Evolutionary conservation across 2,888 invertebrate genomes (phyloP), one percentile per base, ranked within the genome.

Genomic region (Trissolcus japonicus): DNA sequence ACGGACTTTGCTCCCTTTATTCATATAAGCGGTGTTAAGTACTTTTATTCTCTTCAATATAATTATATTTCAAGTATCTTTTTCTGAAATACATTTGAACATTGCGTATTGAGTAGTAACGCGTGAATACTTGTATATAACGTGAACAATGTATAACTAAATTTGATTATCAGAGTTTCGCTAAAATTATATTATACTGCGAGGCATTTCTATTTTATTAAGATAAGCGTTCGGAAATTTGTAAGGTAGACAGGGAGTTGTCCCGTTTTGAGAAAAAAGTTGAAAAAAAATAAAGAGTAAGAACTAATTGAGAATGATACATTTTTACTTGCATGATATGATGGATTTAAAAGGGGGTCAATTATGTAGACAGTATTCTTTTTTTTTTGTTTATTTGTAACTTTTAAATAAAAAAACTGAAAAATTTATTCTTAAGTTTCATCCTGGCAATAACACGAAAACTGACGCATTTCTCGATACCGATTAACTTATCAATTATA

Each of bases 311-410:
- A 35, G 35, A 35, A 35, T 35, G 7, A 35, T 35, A 35, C 6
- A 46, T n/a, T 46, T 46, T 46, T 46, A 16, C 46, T 46, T 16
- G 16, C n/a, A 46, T n/a, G 14, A 46, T 16, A 51, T 4, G 17
- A 51, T 17, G 11, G 11, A 51, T 51, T 19, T 19, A 51, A 21
- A 48, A 67, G 40, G 40, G 54, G 54, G 54, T 68, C 68, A 60
- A 60, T 60, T 60, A 60, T 25, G 11, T 11, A 16, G 21, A 54
- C 68, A 68, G 67, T 59, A 67, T 67, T 67, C 51, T 50, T 57
- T 67, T 59, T 57, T 54, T 25, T n/a, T n/a, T n/a, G n/a, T n/a
- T 54, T 35, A 11, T 35, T 11, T 25, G 25, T 25, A 50, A 29
- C 16, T 54, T 54, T 63, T 63, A 35, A 35, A 35, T 9, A 35